These are phyloP conservation scores for Origma solitaria DNA, from an alignment of 2,113 vertebrate genomes.

Conservation along the genomic window DNA sequence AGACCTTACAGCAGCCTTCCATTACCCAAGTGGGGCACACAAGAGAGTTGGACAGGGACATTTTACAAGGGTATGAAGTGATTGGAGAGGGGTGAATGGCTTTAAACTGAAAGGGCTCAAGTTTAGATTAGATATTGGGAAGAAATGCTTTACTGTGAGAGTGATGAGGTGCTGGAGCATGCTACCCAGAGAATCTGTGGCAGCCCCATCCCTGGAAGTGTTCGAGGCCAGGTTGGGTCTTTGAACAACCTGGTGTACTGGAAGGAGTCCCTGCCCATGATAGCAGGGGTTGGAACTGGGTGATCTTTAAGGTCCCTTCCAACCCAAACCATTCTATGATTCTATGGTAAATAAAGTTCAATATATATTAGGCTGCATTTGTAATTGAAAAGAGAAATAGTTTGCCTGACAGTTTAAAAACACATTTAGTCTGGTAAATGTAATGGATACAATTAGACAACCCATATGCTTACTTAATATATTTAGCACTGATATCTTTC, in stretches of 20 bases:
- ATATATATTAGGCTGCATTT: not conserved
- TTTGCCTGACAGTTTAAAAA: not conserved
- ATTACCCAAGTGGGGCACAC: not conserved
- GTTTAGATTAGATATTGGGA: not conserved
- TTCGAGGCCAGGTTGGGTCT: rapidly evolving
- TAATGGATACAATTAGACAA: not conserved
- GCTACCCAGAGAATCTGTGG: not conserved
- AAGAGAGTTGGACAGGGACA: not conserved
- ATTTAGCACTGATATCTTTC: not conserved
- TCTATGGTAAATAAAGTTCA: not conserved
- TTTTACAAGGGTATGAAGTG: not conserved
- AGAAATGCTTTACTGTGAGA: not conserved
- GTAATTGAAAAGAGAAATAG: not conserved
- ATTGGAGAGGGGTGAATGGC: not conserved
- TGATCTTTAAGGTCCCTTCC: not conserved
- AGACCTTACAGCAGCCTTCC: not conserved
- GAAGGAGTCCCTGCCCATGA: not conserved
- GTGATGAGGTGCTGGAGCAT: not conserved
- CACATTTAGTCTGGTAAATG: not conserved
- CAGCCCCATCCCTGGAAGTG: not conserved
- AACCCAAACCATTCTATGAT: not conserved
- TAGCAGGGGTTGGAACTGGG: not conserved
- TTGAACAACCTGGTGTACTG: too few species aligned
- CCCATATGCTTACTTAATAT: not conserved
- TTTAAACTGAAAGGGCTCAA: not conserved